A percentile compares a stretch with the other conserved stretches of the same genome.
Conservation (phyloP, 2,113 vertebrate genomes). For the Crotalus viridis region DNA sequence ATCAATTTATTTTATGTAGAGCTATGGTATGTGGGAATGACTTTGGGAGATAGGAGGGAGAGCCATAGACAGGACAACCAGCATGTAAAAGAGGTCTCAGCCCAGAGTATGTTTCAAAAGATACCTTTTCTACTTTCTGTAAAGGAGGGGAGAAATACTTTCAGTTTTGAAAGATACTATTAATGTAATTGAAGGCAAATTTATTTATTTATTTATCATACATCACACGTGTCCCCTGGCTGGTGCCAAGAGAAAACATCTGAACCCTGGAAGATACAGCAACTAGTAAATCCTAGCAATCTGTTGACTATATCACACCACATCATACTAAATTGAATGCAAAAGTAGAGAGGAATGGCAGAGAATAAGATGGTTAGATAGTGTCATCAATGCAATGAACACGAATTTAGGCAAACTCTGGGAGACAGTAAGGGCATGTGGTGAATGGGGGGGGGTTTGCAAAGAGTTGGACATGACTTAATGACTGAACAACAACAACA, state of each 20-base stretch:
- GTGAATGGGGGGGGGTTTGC: rapidly evolving
- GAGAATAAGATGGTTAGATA: neutral
- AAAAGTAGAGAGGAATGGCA: neutral
- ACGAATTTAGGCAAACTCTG: neutral
- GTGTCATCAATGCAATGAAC: neutral
- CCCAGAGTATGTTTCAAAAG: neutral
- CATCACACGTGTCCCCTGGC: neutral
- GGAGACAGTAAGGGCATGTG: neutral
- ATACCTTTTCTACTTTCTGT: neutral
- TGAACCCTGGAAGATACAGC: neutral
- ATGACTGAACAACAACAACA: neutral
- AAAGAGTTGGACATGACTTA: neutral
- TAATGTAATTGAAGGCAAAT: neutral
- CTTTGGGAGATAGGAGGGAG: neutral
- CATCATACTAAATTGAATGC: neutral
- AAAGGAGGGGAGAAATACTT: neutral
- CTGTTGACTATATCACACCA: neutral
- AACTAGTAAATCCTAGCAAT: neutral
- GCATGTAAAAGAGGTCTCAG: neutral
- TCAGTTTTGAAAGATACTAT: neutral
- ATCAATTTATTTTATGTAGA: slow-evolving; percentile 11
- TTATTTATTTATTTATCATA: neutral
- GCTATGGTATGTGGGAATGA: neutral
- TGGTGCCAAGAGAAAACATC: neutral
- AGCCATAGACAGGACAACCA: neutral